Base-by-base conservation (phyloP, 2,797 vertebrate species). In the Chelonia mydas region DNA sequence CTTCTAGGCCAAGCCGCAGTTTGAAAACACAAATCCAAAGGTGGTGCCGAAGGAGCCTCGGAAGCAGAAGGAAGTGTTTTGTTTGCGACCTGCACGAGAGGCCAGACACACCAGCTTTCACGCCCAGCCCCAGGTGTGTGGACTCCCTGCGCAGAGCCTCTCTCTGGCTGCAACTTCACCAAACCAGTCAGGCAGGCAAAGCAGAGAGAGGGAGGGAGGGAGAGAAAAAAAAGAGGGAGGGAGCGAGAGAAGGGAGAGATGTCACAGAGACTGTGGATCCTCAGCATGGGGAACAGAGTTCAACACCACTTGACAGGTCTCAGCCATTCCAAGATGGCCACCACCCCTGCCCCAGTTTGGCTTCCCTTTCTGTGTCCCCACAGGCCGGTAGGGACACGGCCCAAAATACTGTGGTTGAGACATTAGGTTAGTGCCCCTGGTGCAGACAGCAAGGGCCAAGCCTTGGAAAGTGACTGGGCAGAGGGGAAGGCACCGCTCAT, bases 111-210 rank as follows among this genome's bases (percentile, higher is more conserved):
- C 94, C 65, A 90, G 83, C 95, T 87, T 28, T 83, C 96, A 92
- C 81, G 89, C 96, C 96, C 92, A 84, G 96, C 93, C 94, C 96
- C 90, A 85, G 78, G 96, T 94, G 92, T 41, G 11, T 90, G 80
- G 76, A 78, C 81, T 88, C 65, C 82, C 83, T 54, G 79, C 2
- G 74, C 76, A 1, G 76, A 53, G 74, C 53, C 16, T 68, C 81
- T 92, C 59, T 50, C 54, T 7, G 12, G 92, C 50, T 53, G 93
- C 3, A 49, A 96, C 97, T 97, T 96, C 91, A 57, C 96, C 97
- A 98, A 98, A 98, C 98, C 97, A 97, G 98, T 98, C 49, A 2
- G 97, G 97, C 96, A 96, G 55, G 98, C 96, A 95, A 86, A 89
- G 95, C 97, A 84, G 96, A 97, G 96, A 98, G 95, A 96, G 93